Base-by-base conservation (phyloP, 2,888 invertebrate species). In the Netelia melanura region DNA sequence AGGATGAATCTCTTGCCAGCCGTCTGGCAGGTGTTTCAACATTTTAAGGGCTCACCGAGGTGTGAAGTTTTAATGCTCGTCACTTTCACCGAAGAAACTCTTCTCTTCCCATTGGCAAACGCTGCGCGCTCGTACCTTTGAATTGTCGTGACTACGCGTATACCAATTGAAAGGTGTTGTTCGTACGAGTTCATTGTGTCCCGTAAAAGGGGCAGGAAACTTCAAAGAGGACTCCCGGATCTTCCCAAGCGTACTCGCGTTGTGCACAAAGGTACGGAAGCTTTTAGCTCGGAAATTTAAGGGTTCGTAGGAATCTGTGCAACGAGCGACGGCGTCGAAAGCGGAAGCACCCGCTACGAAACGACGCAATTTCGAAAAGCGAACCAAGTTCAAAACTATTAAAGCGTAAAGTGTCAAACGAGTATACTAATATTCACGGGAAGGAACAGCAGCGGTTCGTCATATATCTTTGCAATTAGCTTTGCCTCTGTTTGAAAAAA, bases 131-230 rank as follows among this genome's bases (percentile, higher is more conserved):
- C 38, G 38, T 38, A 38, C 38, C 38, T 38, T 38, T 38, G 38
- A 8, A 38, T 38, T 6, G 6, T 38, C 38, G 6, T 38, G 6
- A 8, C 1, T 38, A 38, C 38, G 38, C 38, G 38, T 38, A 38
- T 38, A 38, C 3, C 38, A 38, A 38, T 38, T 38, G 6, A 1
- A 38, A 38, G 54, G 8, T 54, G 17, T 54, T 38, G 38, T 77
- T 11, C 70, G 72, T 61, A 52, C 67, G 80, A 56, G 62, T 43
- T 76, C 76, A 72, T 85, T 85, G 85, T 85, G 72, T 62, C 54
- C 77, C 17, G 21, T 25, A 65, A 70, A 80, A 72, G 76, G 76
- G 83, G 62, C 64, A 25, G 56, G 10, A 43, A 23, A 65, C 61
- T 70, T 80, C 61, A 83, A 85, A 81, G 76, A 72, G 62, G 44